Base-by-base conservation (phyloP, 2,888 invertebrate species). In the Brenthis hecate region DNA sequence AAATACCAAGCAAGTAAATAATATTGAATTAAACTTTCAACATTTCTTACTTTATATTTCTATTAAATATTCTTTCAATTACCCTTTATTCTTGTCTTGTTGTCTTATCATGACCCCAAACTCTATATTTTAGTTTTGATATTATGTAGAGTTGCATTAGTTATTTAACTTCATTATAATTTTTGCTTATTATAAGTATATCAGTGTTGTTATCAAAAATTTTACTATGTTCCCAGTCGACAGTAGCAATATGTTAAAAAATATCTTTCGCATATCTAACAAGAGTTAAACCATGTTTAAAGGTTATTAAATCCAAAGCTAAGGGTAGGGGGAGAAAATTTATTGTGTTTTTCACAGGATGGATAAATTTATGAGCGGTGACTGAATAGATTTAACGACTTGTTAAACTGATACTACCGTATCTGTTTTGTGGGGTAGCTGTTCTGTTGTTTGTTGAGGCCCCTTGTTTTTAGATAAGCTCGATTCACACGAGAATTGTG, bases 331-430 rank as follows among this genome's bases (percentile, higher is more conserved):
- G 78, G 80, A 83, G 84, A 11, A 36, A 47, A 66, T 65, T 65
- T 65, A 57, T 67, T 51, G 32, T 53, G 50, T 58, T 51, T 65
- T 54, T 60, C 43, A 57, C 53, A 47, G 69, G 64, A 47, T 66
- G 47, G 55, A 43, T 50, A 60, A 60, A 60, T 66, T 85, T 83
- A 82, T 76, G 80, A 61, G 78, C 69, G 76, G 56, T 63, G 76
- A 77, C 70, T 81, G 80, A 85, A 85, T 80, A 78, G 81, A 75
- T 84, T 86, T 85, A 82, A 87, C 85, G 86, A 82, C 76, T 81
- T 83, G 86, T 86, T 80, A 82, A 83, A 79, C 80, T 80, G 82
- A 83, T 85, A 85, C 16, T 58, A 56, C 51, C 23, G 28, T 65
- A 56, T 56, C 13, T 48, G 53, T 28, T 43, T 32, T 19, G 47